Percentiles rank a stretch among this genome's conserved stretches.
These are phyloP conservation scores for Desmodus rotundus DNA, from an alignment of 2,113 vertebrate genomes.

Conservation along the genomic window DNA sequence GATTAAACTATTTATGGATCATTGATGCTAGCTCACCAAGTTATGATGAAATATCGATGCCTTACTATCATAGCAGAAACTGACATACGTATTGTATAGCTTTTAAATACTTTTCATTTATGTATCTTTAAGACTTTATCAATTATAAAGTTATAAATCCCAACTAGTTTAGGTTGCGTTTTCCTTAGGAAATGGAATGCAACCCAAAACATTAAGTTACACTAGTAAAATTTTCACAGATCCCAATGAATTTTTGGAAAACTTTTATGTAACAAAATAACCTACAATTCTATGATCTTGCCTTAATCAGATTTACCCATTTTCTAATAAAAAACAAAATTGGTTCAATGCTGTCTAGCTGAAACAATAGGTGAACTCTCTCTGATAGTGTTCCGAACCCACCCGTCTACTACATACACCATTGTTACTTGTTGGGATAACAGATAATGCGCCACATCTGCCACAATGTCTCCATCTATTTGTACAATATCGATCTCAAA, in stretches of 20 bases:
- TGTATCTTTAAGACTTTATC: not conserved
- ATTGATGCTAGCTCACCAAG: not conserved
- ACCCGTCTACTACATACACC: not conserved
- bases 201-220: not conserved
- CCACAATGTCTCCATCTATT: not conserved
- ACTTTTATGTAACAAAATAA: not conserved
- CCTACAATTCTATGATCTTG: not conserved
- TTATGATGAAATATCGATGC: conserved; percentile 51
- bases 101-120: not conserved
- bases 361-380: not conserved
- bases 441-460: not conserved
- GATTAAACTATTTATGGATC: conserved; percentile 27
- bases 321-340: not conserved
- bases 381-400: not conserved
- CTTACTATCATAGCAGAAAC: not conserved
- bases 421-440: not conserved
- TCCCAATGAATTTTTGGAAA: not conserved
- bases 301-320: not conserved
- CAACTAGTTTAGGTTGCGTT: not conserved
- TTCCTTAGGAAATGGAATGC: not conserved
- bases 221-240: not conserved
- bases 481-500: not conserved
- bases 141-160: conserved; percentile 7
- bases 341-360: not conserved
- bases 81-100: not conserved